Evolutionary conservation across 2,888 invertebrate species (phyloP).

Genomic region (Acleris laterana): DNA sequence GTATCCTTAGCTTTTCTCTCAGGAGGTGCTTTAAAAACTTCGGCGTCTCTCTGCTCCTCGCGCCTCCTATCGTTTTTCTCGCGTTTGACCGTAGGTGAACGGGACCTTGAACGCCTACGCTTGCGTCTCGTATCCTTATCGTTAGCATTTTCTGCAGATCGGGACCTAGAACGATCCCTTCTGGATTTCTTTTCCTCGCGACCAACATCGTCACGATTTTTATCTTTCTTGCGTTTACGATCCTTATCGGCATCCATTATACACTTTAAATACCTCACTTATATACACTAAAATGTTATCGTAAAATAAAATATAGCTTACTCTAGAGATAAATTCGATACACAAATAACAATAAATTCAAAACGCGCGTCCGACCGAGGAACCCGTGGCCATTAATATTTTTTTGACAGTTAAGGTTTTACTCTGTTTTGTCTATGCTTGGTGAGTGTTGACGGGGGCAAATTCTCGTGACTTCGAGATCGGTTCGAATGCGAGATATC

Average conservation of each 20-base stretch:
- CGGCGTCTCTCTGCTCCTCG: conserved; percentile 45
- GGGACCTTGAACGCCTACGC: conserved; percentile 65
- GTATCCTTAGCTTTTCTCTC: conserved; percentile 68
- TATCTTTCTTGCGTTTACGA: conserved; percentile 65
- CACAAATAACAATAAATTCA: conserved; percentile 3
- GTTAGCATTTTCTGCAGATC: conserved; percentile 52
- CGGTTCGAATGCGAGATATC: no score
- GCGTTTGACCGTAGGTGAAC: conserved; percentile 58
- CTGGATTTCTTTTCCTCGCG: conserved; percentile 61
- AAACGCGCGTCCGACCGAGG: conserved; percentile 10
- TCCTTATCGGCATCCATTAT: conserved; percentile 64
- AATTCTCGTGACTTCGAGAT: not conserved
- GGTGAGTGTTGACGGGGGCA: not conserved
- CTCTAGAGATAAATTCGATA: not conserved
- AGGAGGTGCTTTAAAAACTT: conserved; percentile 56
- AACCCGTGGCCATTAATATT: conserved; percentile 34
- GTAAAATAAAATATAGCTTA: not conserved
- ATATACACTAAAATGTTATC: not conserved
- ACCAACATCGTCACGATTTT: conserved; percentile 58
- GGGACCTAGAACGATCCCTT: conserved; percentile 61
- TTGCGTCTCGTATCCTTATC: conserved; percentile 62
- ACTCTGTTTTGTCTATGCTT: conserved; percentile 15
- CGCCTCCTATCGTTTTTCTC: conserved; percentile 51
- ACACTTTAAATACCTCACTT: not conserved
- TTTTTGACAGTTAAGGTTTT: conserved; percentile 32